phyloP scores from a whole-genome alignment of 2,113 vertebrate species.

The Myxocyprinus asiaticus region DNA sequence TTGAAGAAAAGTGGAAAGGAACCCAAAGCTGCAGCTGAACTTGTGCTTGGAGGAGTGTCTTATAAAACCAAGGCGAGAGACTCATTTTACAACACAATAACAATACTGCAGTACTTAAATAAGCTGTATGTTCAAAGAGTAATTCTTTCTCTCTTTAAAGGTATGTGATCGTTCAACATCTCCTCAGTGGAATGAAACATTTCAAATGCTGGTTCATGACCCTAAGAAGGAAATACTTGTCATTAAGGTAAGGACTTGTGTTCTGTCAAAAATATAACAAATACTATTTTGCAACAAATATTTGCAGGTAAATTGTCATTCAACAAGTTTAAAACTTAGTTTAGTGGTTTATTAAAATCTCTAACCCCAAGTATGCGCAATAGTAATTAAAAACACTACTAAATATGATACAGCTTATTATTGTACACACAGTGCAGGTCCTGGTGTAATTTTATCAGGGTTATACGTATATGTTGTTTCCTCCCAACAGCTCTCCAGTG shows the following conservation, averaged over 20 bases:
- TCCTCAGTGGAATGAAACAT: constrained; percentile 85
- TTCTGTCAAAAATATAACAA: no score
- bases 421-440: no score
- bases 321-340: no score
- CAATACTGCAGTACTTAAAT: neutral
- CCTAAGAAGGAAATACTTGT: constrained; percentile 80
- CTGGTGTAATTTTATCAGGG: no score
- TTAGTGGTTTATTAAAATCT: no score
- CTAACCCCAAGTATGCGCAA: no score
- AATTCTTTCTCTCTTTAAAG: constrained; percentile 59
- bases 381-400: no score
- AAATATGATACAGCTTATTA: no score
- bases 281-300: no score
- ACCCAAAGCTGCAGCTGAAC: constrained; percentile 78
- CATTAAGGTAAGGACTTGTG: constrained; percentile 82
- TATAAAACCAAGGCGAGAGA: constrained; percentile 80
- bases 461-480: no score
- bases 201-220: constrained; percentile 81
- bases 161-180: constrained; percentile 75
- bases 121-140: neutral
- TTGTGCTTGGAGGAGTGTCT: constrained; percentile 73
- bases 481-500: constrained; percentile 71
- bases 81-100: neutral
- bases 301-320: no score
- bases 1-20: constrained; percentile 85